These are phyloP conservation scores for Agraylea sexmaculata DNA, from an alignment of 1,140 invertebrate species.

Conservation along the genomic window DNA sequence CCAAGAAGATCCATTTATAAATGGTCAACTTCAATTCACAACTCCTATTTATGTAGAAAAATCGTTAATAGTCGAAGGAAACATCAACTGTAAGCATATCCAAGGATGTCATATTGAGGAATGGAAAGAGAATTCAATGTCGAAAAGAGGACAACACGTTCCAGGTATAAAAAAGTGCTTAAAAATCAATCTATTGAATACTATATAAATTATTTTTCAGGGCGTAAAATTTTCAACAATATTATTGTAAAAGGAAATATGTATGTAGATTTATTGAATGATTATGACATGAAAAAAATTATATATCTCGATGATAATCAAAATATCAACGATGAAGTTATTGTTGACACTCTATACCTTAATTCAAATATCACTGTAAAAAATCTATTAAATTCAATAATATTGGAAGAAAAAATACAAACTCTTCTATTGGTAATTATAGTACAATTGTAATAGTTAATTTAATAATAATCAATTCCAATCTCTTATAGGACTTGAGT, in stretches of 20 bases:
- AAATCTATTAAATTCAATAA: constrained; percentile 9
- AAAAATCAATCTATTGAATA: constrained; percentile 2
- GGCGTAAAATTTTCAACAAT: constrained; percentile 13
- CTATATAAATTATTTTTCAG: constrained; percentile 4
- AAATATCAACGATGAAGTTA: constrained; percentile 2
- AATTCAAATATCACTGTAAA: constrained; percentile 6
- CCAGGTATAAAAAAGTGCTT: constrained; percentile 3
- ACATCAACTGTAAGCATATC: constrained; percentile 10
- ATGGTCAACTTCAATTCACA: constrained; percentile 11
- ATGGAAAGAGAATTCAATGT: constrained; percentile 15
- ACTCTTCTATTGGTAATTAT: constrained; percentile 12
- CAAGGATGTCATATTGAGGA: constrained; percentile 13
- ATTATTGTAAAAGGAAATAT: constrained; percentile 13
- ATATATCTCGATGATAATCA: constrained; percentile 9
- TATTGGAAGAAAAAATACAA: constrained; percentile 11
- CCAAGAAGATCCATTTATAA: constrained; percentile 9
- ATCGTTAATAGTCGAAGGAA: constrained; percentile 7
- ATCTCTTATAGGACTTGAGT: neutral
- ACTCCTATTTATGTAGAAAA: constrained; percentile 10
- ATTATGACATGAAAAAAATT: constrained; percentile 6
- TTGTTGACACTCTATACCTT: constrained; percentile 8
- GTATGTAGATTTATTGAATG: constrained; percentile 11
- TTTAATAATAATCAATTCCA: neutral
- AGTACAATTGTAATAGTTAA: neutral
- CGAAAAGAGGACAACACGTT: constrained; percentile 9